Evolutionary conservation across 2,888 invertebrate genomes (phyloP).

Genomic region (Drosophila mercatorum): DNA sequence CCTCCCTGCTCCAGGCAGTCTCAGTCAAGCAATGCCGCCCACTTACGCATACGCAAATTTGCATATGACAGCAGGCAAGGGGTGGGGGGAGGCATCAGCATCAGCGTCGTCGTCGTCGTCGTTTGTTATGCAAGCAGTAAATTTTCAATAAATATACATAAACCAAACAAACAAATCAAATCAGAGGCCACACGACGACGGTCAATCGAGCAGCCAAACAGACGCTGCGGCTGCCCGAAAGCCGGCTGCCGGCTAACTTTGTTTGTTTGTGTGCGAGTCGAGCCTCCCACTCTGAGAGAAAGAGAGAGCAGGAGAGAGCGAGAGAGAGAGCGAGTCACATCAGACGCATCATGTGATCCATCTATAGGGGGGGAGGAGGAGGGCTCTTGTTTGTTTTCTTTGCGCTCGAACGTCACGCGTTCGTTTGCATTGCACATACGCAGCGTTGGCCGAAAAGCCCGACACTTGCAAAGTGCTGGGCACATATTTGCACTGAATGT

Average conservation of each 20-base stretch:
- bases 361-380: conserved; percentile 13
- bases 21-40: conserved; percentile 44
- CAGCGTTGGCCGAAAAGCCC: conserved; percentile 59
- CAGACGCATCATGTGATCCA: conserved; percentile 53
- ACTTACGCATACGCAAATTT: conserved; percentile 60
- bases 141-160: conserved; percentile 78
- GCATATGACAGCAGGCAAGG: conserved; percentile 51
- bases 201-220: conserved; percentile 61
- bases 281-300: conserved; percentile 53
- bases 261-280: conserved; percentile 45
- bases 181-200: conserved; percentile 49
- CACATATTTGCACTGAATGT: conserved; percentile 48
- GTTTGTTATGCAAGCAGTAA: conserved; percentile 76
- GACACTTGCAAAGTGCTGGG: conserved; percentile 55
- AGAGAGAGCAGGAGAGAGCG: background rate
- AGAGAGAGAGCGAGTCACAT: conserved; percentile 8
- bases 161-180: conserved; percentile 73
- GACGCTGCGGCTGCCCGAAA: conserved; percentile 37
- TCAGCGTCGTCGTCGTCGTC: conserved; percentile 27
- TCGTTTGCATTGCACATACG: conserved; percentile 68
- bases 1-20: background rate
- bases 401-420: conserved; percentile 65
- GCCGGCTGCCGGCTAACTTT: conserved; percentile 30
- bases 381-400: conserved; percentile 59
- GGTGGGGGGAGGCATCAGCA: background rate